phyloP scores from a whole-genome alignment of 1,140 invertebrate species.

The Drosophila sproati region DNA sequence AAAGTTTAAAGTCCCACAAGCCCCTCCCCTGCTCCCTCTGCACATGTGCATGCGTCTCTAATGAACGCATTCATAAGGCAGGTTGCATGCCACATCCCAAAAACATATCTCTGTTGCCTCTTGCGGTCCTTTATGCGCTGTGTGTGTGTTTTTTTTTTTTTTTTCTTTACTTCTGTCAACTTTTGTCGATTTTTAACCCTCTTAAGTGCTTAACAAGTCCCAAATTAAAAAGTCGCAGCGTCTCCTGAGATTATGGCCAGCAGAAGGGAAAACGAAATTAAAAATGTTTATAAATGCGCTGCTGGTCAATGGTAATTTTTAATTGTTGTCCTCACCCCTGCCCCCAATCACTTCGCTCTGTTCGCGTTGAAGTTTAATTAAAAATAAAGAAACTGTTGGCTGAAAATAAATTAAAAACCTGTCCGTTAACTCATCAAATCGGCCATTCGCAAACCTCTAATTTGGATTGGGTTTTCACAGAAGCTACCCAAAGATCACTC shows the following conservation, averaged over 20 bases:
- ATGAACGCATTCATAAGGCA: constrained; percentile 70
- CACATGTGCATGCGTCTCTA: constrained; percentile 39
- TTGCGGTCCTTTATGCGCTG: constrained; percentile 46
- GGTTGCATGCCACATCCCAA: constrained; percentile 18
- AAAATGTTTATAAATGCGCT: constrained; percentile 65
- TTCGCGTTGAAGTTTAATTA: constrained; percentile 56
- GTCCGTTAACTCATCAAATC: constrained; percentile 23
- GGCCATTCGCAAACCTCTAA: constrained; percentile 26
- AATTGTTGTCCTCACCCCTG: constrained; percentile 50
- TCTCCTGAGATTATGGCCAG: constrained; percentile 70
- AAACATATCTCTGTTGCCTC: constrained; percentile 30
- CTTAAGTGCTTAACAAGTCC: constrained; percentile 79
- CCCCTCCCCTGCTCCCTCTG: neutral
- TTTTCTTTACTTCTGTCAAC: constrained; percentile 55
- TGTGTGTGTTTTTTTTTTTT: constrained; percentile 21
- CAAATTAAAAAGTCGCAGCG: constrained; percentile 71
- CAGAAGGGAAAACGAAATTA: constrained; percentile 57
- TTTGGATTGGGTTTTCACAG: constrained; percentile 11
- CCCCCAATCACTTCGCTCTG: neutral
- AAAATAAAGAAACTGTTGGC: constrained; percentile 39
- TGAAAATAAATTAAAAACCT: constrained; percentile 41
- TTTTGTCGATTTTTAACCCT: constrained; percentile 80
- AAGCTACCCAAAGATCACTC: neutral
- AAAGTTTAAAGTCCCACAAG: constrained; percentile 55
- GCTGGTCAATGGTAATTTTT: constrained; percentile 75